Conservation (phyloP, 2,113 vertebrate species). For the Ictalurus punctatus region DNA sequence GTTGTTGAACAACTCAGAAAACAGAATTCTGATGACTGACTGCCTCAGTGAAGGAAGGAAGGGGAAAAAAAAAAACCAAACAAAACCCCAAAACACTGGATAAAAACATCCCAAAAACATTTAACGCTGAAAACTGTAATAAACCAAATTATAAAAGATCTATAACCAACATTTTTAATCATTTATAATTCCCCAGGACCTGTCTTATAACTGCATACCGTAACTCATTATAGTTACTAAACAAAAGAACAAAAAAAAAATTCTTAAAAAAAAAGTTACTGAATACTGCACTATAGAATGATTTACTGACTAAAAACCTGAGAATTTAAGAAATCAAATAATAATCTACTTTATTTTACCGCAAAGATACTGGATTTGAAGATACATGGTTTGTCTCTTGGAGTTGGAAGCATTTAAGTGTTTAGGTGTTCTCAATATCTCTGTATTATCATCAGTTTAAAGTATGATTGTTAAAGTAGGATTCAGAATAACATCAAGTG, state of each 20-base stretch:
- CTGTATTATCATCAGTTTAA: background rate
- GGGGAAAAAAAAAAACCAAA: no score
- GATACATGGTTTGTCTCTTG: background rate
- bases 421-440: background rate
- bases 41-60: background rate
- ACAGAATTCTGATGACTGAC: background rate
- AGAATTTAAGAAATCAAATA: background rate
- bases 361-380: background rate
- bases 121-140: background rate
- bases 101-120: background rate
- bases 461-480: background rate
- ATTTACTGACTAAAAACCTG: no score
- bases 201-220: background rate
- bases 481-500: background rate
- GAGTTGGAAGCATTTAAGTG: background rate
- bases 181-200: background rate
- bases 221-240: background rate
- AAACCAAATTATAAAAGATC: background rate
- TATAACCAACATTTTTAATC: background rate
- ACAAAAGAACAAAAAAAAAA: no score
- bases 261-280: no score
- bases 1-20: constrained; percentile 18
- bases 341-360: background rate
- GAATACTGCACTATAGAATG: no score
- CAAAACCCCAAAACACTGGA: background rate